Percentiles rank a stretch among this genome's conserved stretches.
These are phyloP conservation scores for Lucilia sericata DNA, from an alignment of 1,140 invertebrate genomes.

Conservation along the genomic window DNA sequence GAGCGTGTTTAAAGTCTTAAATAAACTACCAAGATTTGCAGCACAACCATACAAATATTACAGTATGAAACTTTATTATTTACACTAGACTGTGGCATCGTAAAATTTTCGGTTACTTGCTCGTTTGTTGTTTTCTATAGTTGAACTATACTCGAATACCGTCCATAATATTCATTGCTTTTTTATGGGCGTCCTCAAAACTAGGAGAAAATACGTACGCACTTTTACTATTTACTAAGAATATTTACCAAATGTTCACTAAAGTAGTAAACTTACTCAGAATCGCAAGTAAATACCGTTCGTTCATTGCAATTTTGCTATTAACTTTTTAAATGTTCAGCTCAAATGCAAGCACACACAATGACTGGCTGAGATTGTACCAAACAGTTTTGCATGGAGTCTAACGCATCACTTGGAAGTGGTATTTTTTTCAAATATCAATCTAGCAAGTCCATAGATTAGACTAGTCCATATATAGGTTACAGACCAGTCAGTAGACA, in stretches of 20 bases:
- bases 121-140: not conserved
- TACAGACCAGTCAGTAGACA: too few relatives aligned
- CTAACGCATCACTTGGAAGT: too few relatives aligned
- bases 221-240: not conserved
- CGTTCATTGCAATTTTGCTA: not conserved
- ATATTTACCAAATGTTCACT: not conserved
- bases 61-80: constrained; percentile 4
- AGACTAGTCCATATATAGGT: too few relatives aligned
- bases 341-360: too few relatives aligned
- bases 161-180: not conserved
- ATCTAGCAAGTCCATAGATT: too few relatives aligned
- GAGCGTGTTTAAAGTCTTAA: too few relatives aligned
- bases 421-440: too few relatives aligned
- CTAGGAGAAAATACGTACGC: not conserved
- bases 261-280: not conserved
- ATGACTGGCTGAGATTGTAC: too few relatives aligned
- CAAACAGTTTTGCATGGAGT: too few relatives aligned
- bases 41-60: not conserved
- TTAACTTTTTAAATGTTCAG: not conserved
- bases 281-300: not conserved
- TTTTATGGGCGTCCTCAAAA: not conserved
- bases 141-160: not conserved
- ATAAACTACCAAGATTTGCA: too few relatives aligned
- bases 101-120: not conserved
- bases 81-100: constrained; percentile 12